phyloP scores from a whole-genome alignment of 2,888 invertebrate genomes.

The Halictus ligatus region DNA sequence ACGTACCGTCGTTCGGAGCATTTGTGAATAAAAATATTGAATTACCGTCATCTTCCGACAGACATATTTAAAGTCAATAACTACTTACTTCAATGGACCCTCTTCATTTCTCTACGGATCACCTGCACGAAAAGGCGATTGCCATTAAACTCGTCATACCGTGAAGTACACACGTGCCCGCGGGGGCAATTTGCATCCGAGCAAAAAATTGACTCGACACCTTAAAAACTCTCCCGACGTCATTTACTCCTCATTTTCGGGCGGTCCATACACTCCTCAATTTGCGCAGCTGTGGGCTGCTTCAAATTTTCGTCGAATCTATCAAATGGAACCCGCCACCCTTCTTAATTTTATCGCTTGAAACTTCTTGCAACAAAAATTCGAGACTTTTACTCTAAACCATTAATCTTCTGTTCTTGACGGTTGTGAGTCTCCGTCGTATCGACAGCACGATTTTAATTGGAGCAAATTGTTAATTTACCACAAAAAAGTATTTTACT shows the following conservation, averaged over 20 bases:
- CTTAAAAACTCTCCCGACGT: conserved; percentile 31
- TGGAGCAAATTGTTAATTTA: background rate
- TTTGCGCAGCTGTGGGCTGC: conserved; percentile 33
- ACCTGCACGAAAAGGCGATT: background rate
- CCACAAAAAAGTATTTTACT: background rate
- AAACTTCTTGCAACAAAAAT: background rate
- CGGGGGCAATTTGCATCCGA: conserved; percentile 31
- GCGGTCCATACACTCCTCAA: conserved; percentile 7
- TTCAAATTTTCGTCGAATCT: conserved; percentile 34
- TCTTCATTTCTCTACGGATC: background rate
- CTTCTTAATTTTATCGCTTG: background rate
- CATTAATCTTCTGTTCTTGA: background rate
- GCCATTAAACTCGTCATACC: conserved; percentile 27
- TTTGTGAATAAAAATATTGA: background rate
- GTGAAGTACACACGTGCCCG: background rate
- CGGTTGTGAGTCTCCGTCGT: background rate
- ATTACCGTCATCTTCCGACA: background rate
- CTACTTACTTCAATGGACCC: background rate
- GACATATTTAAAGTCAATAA: background rate
- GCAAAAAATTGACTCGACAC: conserved; percentile 39
- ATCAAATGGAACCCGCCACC: background rate
- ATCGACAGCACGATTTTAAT: background rate
- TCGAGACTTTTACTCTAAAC: background rate
- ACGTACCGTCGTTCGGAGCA: background rate
- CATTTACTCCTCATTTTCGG: conserved; percentile 49